Conservation (phyloP, 2,888 invertebrate species). For the Isoperla grammatica region DNA sequence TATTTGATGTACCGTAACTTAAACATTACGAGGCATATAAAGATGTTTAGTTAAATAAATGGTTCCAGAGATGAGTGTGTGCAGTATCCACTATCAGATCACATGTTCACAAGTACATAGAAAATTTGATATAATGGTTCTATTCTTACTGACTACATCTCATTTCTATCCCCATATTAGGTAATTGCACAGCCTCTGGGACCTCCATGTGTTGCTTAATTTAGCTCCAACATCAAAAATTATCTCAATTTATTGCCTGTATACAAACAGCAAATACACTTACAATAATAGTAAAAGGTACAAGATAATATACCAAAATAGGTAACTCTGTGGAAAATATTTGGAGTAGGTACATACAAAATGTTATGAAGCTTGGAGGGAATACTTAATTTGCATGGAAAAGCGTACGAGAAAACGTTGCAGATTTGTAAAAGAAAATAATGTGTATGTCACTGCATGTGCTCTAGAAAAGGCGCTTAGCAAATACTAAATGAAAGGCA, state of each 20-base stretch:
- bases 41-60: neutral
- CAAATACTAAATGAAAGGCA: constrained; percentile 21
- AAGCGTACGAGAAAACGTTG: constrained; percentile 5
- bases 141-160: too few relatives aligned
- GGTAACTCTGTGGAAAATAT: constrained; percentile 29
- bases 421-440: constrained; percentile 1
- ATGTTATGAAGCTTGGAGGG: constrained; percentile 21
- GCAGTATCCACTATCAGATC: neutral
- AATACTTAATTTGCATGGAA: constrained; percentile 20
- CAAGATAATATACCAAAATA: constrained; percentile 21
- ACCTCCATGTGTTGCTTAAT: too few relatives aligned
- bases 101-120: too few relatives aligned
- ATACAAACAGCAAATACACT: too few relatives aligned
- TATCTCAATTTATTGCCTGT: too few relatives aligned
- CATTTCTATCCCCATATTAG: too few relatives aligned
- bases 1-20: neutral
- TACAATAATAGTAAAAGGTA: too few relatives aligned
- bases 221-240: too few relatives aligned
- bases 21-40: constrained; percentile 1
- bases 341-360: constrained; percentile 16
- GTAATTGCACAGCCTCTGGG: too few relatives aligned
- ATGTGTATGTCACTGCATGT: neutral
- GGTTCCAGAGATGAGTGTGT: neutral
- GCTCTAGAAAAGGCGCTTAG: neutral
- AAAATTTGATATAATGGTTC: too few relatives aligned